phyloP scores from a whole-genome alignment of 2,113 vertebrate genomes.

The Eira barbara region DNA sequence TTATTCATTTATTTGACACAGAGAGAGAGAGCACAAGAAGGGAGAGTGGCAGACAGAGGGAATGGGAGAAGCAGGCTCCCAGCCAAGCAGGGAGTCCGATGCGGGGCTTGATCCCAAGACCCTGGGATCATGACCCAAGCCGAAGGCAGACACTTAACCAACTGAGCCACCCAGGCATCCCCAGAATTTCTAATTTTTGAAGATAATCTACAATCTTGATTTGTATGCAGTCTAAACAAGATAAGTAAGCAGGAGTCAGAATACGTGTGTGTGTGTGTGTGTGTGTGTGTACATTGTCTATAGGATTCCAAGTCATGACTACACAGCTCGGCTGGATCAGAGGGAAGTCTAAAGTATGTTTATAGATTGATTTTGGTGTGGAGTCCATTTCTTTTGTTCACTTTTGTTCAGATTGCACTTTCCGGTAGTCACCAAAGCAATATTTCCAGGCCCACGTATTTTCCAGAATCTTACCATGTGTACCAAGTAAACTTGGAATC shows the following conservation, averaged over 20 bases:
- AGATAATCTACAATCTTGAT: neutral
- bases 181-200: neutral
- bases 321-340: neutral
- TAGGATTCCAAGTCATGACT: neutral
- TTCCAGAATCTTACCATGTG: neutral
- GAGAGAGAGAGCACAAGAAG: too few relatives aligned
- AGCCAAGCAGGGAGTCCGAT: too few relatives aligned
- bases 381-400: neutral
- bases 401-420: neutral
- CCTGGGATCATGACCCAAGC: too few relatives aligned
- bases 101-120: too few relatives aligned
- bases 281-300: neutral
- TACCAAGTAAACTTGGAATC: neutral
- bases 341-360: neutral
- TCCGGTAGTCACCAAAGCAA: neutral
- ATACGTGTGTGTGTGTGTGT: neutral
- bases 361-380: neutral
- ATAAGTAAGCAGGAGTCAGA: neutral
- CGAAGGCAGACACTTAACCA: too few relatives aligned
- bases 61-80: too few relatives aligned
- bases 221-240: neutral
- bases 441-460: neutral
- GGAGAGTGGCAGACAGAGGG: too few relatives aligned
- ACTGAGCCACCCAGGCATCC: too few relatives aligned
- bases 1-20: too few relatives aligned